A percentile compares a stretch with the other conserved stretches of the same genome.
These are phyloP conservation scores for Drosophila testacea DNA, from an alignment of 2,888 invertebrate genomes.

Conservation along the genomic window DNA sequence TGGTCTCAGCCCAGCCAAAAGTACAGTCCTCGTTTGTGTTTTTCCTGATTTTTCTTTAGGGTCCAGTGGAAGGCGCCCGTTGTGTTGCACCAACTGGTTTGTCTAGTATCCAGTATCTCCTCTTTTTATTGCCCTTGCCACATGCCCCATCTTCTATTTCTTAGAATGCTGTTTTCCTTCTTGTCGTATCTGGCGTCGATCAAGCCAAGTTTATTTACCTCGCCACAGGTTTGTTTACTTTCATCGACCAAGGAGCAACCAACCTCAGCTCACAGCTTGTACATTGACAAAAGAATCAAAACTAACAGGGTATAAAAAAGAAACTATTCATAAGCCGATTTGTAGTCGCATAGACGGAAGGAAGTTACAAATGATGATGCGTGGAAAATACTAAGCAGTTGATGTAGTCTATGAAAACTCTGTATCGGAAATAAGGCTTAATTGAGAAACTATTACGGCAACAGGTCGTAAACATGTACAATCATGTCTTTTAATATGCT, in stretches of 20 bases:
- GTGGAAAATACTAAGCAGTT: slow-evolving; percentile 59
- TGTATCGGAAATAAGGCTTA: slow-evolving; percentile 52
- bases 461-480: slow-evolving; percentile 38
- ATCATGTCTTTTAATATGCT: slow-evolving; percentile 58
- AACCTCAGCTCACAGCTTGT: neutral
- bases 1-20: slow-evolving; percentile 46
- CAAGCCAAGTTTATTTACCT: slow-evolving; percentile 73
- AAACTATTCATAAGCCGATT: slow-evolving; percentile 25
- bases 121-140: slow-evolving; percentile 57
- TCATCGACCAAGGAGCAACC: slow-evolving; percentile 29
- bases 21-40: slow-evolving; percentile 68
- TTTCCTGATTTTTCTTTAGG: slow-evolving; percentile 74
- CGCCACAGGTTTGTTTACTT: slow-evolving; percentile 55
- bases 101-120: slow-evolving; percentile 71
- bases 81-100: slow-evolving; percentile 66
- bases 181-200: slow-evolving; percentile 57
- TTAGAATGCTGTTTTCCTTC: slow-evolving; percentile 71
- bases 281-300: slow-evolving; percentile 17
- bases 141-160: slow-evolving; percentile 53
- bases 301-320: slow-evolving; percentile 8
- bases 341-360: slow-evolving; percentile 67
- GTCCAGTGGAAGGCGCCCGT: slow-evolving; percentile 52
- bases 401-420: slow-evolving; percentile 2
- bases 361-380: slow-evolving; percentile 70
- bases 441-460: slow-evolving; percentile 24